Conservation (phyloP, 2,888 invertebrate genomes). For the Listrodromus nycthemerus region DNA sequence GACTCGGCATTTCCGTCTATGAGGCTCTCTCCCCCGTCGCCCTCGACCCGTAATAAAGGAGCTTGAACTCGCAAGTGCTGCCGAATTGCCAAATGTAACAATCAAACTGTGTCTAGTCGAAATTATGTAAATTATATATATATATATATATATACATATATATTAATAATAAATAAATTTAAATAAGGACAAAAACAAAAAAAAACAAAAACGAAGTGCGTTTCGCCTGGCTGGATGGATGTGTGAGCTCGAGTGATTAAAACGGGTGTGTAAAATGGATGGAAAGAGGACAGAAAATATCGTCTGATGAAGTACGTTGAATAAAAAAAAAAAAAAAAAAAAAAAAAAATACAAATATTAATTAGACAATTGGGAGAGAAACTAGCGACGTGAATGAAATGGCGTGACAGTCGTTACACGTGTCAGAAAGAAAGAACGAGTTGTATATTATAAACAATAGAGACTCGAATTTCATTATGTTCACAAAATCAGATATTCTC, state of each 20-base stretch:
- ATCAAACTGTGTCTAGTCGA: slow-evolving; percentile 78
- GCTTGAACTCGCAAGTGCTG: slow-evolving; percentile 79
- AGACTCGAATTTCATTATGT: slow-evolving; percentile 21
- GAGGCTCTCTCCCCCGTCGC: slow-evolving; percentile 59
- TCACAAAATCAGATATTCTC: neutral
- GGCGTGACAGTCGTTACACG: slow-evolving; percentile 45
- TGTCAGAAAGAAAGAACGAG: slow-evolving; percentile 32
- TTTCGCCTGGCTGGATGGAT: slow-evolving; percentile 58
- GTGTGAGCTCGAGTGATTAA: slow-evolving; percentile 37
- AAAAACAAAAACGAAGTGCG: slow-evolving; percentile 61
- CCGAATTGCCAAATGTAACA: slow-evolving; percentile 81
- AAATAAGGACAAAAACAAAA: slow-evolving; percentile 34
- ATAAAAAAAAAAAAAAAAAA: slow-evolving; percentile 28
- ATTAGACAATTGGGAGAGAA: slow-evolving; percentile 30
- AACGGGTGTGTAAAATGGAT: slow-evolving; percentile 9
- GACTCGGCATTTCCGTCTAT: slow-evolving; percentile 29
- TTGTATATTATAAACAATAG: slow-evolving; percentile 35
- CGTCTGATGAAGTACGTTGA: too few relatives aligned
- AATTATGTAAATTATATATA: slow-evolving; percentile 67
- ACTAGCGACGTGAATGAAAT: slow-evolving; percentile 47
- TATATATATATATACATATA: slow-evolving; percentile 54
- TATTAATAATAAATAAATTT: slow-evolving; percentile 22
- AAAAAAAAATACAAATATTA: slow-evolving; percentile 31
- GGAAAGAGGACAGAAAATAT: too few relatives aligned
- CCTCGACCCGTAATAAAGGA: slow-evolving; percentile 71